phyloP scores from a whole-genome alignment of 2,888 invertebrate species.

The Campaea margaritaria region DNA sequence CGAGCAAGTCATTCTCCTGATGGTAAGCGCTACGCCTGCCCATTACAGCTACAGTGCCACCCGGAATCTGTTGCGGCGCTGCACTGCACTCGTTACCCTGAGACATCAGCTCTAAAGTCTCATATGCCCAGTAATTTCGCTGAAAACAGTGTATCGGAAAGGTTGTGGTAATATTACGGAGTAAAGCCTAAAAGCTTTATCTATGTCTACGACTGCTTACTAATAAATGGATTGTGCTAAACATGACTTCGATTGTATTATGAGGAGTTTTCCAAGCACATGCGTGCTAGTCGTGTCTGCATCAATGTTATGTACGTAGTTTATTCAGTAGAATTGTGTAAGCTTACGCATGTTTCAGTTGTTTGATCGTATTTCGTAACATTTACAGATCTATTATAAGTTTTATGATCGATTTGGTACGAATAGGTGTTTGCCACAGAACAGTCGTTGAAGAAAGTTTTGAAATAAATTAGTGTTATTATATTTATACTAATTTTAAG shows the following conservation, averaged over 20 bases:
- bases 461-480: background rate
- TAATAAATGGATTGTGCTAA: background rate
- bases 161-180: too few species aligned
- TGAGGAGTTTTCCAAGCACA: background rate
- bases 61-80: too few species aligned
- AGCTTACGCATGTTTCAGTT: conserved; percentile 30
- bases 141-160: too few species aligned
- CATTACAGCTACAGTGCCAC: too few species aligned
- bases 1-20: too few species aligned
- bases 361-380: conserved; percentile 29
- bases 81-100: too few species aligned
- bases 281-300: conserved; percentile 15
- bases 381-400: conserved; percentile 30
- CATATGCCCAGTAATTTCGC: too few species aligned
- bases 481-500: too few species aligned
- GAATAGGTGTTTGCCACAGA: conserved; percentile 13
- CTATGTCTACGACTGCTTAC: background rate
- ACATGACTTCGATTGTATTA: background rate
- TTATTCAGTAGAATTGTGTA: conserved; percentile 7
- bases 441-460: background rate
- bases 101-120: too few species aligned
- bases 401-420: conserved; percentile 33
- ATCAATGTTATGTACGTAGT: background rate
- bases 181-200: background rate
- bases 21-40: too few species aligned